Conservation (phyloP, 2,113 vertebrate genomes). For the Arizona elegans region DNA sequence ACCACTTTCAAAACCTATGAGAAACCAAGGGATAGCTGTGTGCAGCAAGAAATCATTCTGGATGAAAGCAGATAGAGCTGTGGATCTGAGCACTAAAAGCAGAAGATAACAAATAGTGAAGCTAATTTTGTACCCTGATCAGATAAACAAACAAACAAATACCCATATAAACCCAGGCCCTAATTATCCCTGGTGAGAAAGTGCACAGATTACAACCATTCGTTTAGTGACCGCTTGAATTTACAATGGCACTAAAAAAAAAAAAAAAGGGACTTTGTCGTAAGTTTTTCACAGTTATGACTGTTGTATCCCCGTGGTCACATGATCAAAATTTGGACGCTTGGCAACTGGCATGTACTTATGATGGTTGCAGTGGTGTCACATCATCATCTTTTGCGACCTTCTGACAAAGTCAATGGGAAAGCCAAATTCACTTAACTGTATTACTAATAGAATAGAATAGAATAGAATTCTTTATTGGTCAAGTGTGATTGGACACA, state of each 20-base stretch:
- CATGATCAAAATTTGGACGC: background rate
- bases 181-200: background rate
- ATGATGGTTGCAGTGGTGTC: background rate
- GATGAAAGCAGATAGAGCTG: background rate
- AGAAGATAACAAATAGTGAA: background rate
- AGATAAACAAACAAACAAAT: background rate
- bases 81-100: background rate
- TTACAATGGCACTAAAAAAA: background rate
- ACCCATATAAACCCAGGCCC: background rate
- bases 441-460: background rate
- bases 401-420: background rate
- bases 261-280: background rate
- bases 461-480: no score
- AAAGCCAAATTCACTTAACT: background rate
- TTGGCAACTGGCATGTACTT: background rate
- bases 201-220: background rate
- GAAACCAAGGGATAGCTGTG: background rate
- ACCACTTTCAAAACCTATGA: background rate
- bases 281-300: background rate
- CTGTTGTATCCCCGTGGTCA: background rate
- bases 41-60: background rate
- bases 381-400: background rate
- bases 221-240: background rate
- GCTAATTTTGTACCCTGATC: background rate
- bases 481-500: no score